Conservation (phyloP, 2,113 vertebrate genomes). For the Microcebus murinus region DNA sequence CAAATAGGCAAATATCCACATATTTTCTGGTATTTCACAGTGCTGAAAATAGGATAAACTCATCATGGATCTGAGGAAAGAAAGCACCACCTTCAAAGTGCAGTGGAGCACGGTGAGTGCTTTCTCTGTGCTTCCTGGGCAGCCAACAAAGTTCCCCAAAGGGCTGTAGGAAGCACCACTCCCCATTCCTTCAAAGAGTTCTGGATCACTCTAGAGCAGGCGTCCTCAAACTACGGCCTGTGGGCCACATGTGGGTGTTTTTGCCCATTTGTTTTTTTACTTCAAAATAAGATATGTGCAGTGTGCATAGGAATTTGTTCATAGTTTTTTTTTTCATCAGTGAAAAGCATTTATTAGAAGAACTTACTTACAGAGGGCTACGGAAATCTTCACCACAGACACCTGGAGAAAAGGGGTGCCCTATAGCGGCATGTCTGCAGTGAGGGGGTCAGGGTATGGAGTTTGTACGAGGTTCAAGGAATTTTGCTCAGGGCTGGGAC, state of each 20-base stretch:
- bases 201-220: not conserved
- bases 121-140: not conserved
- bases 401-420: not conserved
- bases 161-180: not conserved
- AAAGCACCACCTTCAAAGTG: not conserved
- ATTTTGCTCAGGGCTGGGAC: not conserved
- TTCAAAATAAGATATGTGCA: no score
- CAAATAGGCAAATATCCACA: not conserved
- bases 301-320: no score
- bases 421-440: not conserved
- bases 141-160: not conserved
- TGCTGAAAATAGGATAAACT: not conserved
- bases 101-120: not conserved
- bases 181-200: not conserved
- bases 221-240: no score
- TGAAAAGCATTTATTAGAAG: not conserved
- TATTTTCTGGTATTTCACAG: not conserved
- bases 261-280: no score
- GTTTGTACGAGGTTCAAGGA: not conserved
- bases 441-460: not conserved
- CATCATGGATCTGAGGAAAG: not conserved
- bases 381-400: not conserved
- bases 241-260: no score
- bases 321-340: no score
- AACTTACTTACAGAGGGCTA: not conserved